Percentiles rank a stretch among this genome's conserved stretches.
These are phyloP conservation scores for Ifrita kowaldi DNA, from an alignment of 2,113 vertebrate genomes.

Conservation along the genomic window DNA sequence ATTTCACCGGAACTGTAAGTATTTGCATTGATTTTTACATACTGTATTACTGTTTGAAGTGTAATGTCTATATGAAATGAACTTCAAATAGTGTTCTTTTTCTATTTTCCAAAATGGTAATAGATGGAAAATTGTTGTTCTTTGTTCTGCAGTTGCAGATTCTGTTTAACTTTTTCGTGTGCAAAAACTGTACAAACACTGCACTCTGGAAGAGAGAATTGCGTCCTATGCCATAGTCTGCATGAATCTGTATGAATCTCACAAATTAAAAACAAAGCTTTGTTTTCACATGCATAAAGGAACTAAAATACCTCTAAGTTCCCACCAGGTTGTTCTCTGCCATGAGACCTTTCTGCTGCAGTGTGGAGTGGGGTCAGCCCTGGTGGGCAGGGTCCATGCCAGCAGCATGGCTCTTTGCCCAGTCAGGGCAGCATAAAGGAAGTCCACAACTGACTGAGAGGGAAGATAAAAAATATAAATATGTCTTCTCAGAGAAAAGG, in stretches of 20 bases:
- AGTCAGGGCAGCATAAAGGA: background rate
- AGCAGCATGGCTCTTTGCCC: background rate
- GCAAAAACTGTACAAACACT: background rate
- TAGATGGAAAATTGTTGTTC: background rate
- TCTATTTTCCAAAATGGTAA: background rate
- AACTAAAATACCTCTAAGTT: background rate
- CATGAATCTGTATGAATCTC: background rate
- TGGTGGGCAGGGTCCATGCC: background rate
- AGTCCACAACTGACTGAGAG: background rate
- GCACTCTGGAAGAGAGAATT: background rate
- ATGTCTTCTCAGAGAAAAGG: background rate
- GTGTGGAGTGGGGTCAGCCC: background rate
- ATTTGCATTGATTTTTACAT: background rate
- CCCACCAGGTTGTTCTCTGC: background rate
- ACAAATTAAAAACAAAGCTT: background rate
- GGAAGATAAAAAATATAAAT: background rate
- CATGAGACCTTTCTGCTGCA: background rate
- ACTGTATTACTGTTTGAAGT: background rate
- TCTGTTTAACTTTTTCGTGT: background rate
- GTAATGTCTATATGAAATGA: background rate
- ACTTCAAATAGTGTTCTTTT: background rate
- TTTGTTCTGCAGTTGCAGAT: background rate
- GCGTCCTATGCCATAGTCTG: background rate
- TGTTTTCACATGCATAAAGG: background rate
- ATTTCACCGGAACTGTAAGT: background rate